Conservation (phyloP, 2,113 vertebrate genomes). For the Vidua chalybeata region DNA sequence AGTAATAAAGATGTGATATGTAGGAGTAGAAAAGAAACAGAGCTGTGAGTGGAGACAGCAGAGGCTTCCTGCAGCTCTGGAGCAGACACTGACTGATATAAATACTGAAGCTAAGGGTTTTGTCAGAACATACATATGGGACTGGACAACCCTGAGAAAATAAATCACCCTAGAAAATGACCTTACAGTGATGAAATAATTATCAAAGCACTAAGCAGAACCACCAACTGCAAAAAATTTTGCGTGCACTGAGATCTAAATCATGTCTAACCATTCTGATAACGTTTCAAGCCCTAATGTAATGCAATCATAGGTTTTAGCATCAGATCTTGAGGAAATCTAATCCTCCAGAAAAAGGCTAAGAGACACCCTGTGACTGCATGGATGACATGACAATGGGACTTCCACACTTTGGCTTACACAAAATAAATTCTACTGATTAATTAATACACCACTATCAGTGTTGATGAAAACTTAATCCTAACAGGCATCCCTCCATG, state of each 20-base stretch:
- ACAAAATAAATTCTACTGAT: neutral
- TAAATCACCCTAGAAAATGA: neutral
- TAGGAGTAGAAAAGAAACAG: neutral
- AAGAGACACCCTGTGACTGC: neutral
- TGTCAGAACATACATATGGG: neutral
- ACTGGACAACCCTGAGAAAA: neutral
- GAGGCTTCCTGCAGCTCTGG: neutral
- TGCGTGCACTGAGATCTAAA: neutral
- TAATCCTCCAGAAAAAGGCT: neutral
- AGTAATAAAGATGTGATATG: neutral
- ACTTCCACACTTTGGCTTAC: neutral
- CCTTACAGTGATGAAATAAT: neutral
- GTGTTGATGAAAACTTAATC: neutral
- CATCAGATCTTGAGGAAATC: neutral
- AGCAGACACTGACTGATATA: neutral
- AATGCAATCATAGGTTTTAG: neutral
- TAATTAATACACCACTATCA: neutral
- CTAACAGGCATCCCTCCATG: neutral
- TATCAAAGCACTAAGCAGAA: neutral
- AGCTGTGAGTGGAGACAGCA: neutral
- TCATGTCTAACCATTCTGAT: neutral
- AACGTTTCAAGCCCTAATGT: neutral
- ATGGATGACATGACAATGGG: neutral
- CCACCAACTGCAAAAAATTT: neutral
- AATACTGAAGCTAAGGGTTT: neutral